These are phyloP conservation scores for Chymomyza amoena DNA, from an alignment of 2,888 invertebrate species.

Conservation along the genomic window DNA sequence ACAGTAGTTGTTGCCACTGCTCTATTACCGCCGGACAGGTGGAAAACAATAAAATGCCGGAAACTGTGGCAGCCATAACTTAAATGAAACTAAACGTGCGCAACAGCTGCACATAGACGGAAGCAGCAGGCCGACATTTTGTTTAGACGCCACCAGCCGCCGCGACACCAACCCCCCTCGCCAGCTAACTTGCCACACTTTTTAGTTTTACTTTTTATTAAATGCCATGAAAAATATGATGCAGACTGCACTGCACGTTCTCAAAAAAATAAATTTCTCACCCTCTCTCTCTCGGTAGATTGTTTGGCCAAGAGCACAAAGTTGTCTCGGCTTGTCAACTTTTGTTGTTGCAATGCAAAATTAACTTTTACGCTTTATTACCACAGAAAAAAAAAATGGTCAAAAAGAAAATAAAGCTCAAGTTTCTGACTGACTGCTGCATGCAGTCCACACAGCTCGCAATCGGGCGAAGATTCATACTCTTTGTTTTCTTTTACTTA, in stretches of 20 bases:
- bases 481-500: slow-evolving; percentile 5
- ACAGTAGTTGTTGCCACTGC: background rate
- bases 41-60: slow-evolving; percentile 51
- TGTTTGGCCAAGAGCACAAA: slow-evolving; percentile 15
- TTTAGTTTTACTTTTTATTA: slow-evolving; percentile 40
- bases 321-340: slow-evolving; percentile 41
- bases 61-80: slow-evolving; percentile 48
- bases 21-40: slow-evolving; percentile 35
- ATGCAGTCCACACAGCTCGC: slow-evolving; percentile 5
- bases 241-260: slow-evolving; percentile 19
- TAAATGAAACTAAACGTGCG: slow-evolving; percentile 34
- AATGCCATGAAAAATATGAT: slow-evolving; percentile 64
- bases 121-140: slow-evolving; percentile 28
- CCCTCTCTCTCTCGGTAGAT: slow-evolving; percentile 11
- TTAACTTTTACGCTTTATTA: slow-evolving; percentile 70
- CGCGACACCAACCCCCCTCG: background rate
- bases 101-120: background rate
- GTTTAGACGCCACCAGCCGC: slow-evolving; percentile 27
- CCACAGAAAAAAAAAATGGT: slow-evolving; percentile 44
- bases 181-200: background rate
- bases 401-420: slow-evolving; percentile 55
- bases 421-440: slow-evolving; percentile 33
- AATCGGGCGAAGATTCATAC: slow-evolving; percentile 2
- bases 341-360: slow-evolving; percentile 45
- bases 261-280: slow-evolving; percentile 21